Evolutionary conservation across 2,797 vertebrate species (phyloP).

Genomic region (Catostomus latipinnis): DNA sequence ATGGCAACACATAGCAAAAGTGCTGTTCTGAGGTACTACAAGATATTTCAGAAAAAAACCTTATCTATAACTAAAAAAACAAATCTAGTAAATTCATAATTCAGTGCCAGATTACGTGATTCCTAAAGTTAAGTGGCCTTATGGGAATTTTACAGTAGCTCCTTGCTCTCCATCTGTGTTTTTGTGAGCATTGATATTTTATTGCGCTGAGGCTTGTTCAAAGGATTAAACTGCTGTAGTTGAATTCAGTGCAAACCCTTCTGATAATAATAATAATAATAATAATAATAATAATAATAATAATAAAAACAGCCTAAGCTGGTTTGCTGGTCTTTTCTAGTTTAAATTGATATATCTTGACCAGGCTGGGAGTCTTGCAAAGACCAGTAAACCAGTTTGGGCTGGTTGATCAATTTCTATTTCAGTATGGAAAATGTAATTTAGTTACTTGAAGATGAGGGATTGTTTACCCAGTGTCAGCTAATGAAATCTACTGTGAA

Average conservation of each 20-base stretch:
- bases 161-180: constrained; percentile 26
- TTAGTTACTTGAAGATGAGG: no score
- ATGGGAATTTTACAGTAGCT: constrained; percentile 12
- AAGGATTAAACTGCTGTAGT: constrained; percentile 17
- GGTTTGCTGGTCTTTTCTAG: no score
- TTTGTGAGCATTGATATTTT: constrained; percentile 37
- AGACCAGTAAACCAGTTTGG: no score
- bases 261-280: neutral
- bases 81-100: constrained; percentile 54
- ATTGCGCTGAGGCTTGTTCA: constrained; percentile 27
- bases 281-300: neutral
- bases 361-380: no score
- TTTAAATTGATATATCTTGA: no score
- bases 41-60: constrained; percentile 32
- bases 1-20: neutral
- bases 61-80: constrained; percentile 36
- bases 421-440: no score
- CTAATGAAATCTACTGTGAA: no score
- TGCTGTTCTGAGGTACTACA: constrained; percentile 15
- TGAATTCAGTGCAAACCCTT: constrained; percentile 15
- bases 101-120: constrained; percentile 50
- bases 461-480: no score
- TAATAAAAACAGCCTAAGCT: neutral
- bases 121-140: constrained; percentile 46
- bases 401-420: no score